phyloP scores from a whole-genome alignment of 1,140 invertebrate species.

The Lerema accius region DNA sequence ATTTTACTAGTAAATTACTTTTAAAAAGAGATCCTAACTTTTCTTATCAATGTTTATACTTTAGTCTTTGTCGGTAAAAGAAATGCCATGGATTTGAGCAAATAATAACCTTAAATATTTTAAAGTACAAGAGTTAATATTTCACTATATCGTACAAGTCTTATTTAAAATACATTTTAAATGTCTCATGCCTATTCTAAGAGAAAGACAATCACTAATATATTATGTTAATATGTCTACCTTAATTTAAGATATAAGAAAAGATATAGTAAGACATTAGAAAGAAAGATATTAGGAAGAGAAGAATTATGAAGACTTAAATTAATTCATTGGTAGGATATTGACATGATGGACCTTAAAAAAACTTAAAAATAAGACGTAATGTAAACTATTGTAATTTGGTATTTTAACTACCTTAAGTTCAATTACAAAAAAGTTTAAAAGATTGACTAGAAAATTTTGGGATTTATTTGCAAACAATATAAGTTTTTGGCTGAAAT shows the following conservation, averaged over 20 bases:
- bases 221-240: constrained; percentile 6
- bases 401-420: constrained; percentile 55
- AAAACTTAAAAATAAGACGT: constrained; percentile 31
- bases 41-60: constrained; percentile 46
- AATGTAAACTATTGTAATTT: constrained; percentile 50
- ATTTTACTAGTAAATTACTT: constrained; percentile 42
- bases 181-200: neutral
- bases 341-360: constrained; percentile 47
- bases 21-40: constrained; percentile 67
- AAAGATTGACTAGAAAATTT: constrained; percentile 79
- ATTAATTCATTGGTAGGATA: constrained; percentile 71
- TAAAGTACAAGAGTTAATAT: constrained; percentile 24
- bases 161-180: constrained; percentile 20
- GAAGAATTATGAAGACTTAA: constrained; percentile 36
- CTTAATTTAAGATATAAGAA: constrained; percentile 26
- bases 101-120: constrained; percentile 55
- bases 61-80: constrained; percentile 68
- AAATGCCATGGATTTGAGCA: constrained; percentile 81
- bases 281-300: constrained; percentile 9
- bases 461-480: constrained; percentile 63
- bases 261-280: constrained; percentile 27
- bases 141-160: constrained; percentile 28
- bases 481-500: constrained; percentile 66
- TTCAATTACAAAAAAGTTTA: constrained; percentile 58
- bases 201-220: neutral